Evolutionary conservation across 2,888 invertebrate genomes (phyloP).

Genomic region (Unio delphinus): DNA sequence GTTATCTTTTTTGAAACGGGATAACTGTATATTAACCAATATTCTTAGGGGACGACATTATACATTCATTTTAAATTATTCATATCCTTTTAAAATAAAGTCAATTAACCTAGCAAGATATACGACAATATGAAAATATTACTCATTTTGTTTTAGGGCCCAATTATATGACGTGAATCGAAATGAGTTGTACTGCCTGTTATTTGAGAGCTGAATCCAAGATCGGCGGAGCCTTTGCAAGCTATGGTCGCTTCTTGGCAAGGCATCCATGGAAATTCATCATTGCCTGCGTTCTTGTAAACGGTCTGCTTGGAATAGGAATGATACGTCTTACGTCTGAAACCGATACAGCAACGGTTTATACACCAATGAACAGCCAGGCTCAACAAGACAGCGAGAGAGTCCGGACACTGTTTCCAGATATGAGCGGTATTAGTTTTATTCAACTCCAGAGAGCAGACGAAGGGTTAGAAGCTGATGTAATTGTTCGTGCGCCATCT

Average conservation of each 20-base stretch:
- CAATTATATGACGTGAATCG: not conserved
- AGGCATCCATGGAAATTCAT: slow-evolving; percentile 17
- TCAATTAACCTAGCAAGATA: too few relatives aligned
- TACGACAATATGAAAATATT: too few relatives aligned
- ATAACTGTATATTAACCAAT: too few relatives aligned
- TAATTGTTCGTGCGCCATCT: slow-evolving; percentile 21
- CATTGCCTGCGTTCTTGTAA: slow-evolving; percentile 1
- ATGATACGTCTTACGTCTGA: slow-evolving; percentile 12
- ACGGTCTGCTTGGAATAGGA: slow-evolving; percentile 10
- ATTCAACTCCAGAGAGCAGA: slow-evolving; percentile 20
- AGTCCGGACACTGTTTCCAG: slow-evolving; percentile 31
- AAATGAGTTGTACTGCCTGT: not conserved
- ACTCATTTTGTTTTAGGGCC: too few relatives aligned
- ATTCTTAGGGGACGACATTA: too few relatives aligned
- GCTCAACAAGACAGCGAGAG: slow-evolving; percentile 40
- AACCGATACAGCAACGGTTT: slow-evolving; percentile 13
- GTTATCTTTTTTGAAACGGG: too few relatives aligned
- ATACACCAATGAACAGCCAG: slow-evolving; percentile 25
- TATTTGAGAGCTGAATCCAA: slow-evolving; percentile 8
- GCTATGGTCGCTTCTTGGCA: slow-evolving; percentile 16
- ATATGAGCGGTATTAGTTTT: slow-evolving; percentile 27
- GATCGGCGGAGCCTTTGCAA: slow-evolving; percentile 11
- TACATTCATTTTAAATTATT: too few relatives aligned
- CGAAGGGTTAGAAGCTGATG: slow-evolving; percentile 16
- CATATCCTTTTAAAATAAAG: too few relatives aligned